phyloP scores from a whole-genome alignment of 2,888 invertebrate genomes.

The Trichacis sp. region DNA sequence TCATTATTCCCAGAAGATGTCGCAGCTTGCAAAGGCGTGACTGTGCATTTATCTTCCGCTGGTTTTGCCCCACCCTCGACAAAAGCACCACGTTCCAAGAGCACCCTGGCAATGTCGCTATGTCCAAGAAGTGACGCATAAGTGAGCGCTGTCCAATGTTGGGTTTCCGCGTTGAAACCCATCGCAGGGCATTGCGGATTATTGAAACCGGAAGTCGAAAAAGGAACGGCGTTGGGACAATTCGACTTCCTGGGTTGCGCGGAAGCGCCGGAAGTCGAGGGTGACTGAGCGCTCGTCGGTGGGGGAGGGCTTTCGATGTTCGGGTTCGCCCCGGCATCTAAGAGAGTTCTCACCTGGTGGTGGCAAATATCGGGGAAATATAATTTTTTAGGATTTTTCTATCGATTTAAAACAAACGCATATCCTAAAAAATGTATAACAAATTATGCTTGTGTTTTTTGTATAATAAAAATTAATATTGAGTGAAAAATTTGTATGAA shows the following conservation, averaged over 20 bases:
- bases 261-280: conserved; percentile 50
- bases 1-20: conserved; percentile 86
- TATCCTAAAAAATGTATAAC: too few relatives aligned
- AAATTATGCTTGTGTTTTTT: too few relatives aligned
- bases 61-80: conserved; percentile 88
- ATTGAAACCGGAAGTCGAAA: conserved; percentile 57
- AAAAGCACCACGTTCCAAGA: conserved; percentile 84
- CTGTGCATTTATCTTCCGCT: conserved; percentile 86
- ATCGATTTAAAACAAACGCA: too few relatives aligned
- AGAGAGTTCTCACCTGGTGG: conserved; percentile 74
- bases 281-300: conserved; percentile 47
- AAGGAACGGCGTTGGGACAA: conserved; percentile 44
- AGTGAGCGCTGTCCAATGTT: conserved; percentile 90
- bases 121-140: conserved; percentile 80
- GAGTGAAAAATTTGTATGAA: too few relatives aligned
- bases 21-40: conserved; percentile 90
- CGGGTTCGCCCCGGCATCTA: conserved; percentile 86
- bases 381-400: too few relatives aligned
- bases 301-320: conserved; percentile 83
- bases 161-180: conserved; percentile 74
- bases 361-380: too few relatives aligned
- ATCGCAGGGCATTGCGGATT: conserved; percentile 46
- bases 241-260: conserved; percentile 43
- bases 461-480: too few relatives aligned
- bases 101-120: conserved; percentile 71